phyloP scores from a whole-genome alignment of 2,888 invertebrate species.

The Corbicula japonica region DNA sequence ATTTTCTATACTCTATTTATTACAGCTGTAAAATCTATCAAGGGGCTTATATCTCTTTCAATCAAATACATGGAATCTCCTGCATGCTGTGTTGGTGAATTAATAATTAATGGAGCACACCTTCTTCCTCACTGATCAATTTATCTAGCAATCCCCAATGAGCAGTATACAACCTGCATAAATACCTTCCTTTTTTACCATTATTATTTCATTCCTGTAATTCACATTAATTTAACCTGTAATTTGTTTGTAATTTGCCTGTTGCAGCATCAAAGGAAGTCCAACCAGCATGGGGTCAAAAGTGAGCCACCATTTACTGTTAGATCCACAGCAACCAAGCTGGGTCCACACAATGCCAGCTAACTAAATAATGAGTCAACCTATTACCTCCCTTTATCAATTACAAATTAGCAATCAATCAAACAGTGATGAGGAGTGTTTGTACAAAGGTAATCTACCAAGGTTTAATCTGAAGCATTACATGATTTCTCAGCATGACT shows the following conservation, averaged over 20 bases:
- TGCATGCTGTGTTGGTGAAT: background rate
- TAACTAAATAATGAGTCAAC: background rate
- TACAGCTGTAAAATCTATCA: slow-evolving; percentile 41
- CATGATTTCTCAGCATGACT: too few relatives aligned
- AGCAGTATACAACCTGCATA: background rate
- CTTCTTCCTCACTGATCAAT: slow-evolving; percentile 1
- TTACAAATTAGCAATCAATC: slow-evolving; percentile 10
- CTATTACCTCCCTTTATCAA: slow-evolving; percentile 22
- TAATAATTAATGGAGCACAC: slow-evolving; percentile 12
- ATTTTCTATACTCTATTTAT: slow-evolving; percentile 34
- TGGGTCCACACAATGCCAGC: background rate
- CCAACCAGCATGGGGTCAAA: background rate
- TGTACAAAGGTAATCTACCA: too few relatives aligned
- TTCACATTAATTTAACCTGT: slow-evolving; percentile 4
- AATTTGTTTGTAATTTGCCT: background rate
- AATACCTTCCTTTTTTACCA: background rate
- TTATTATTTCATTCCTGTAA: background rate
- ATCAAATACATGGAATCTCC: slow-evolving; percentile 28
- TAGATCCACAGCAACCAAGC: background rate
- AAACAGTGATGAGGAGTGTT: too few relatives aligned
- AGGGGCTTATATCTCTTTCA: slow-evolving; percentile 41
- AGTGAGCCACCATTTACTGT: slow-evolving; percentile 4
- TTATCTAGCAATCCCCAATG: slow-evolving; percentile 1
- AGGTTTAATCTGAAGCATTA: too few relatives aligned
- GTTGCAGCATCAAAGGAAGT: slow-evolving; percentile 8